Percentiles rank a stretch among this genome's conserved stretches.
Evolutionary conservation across 2,797 vertebrate genomes (phyloP).

Genomic region (Pitangus sulphuratus): DNA sequence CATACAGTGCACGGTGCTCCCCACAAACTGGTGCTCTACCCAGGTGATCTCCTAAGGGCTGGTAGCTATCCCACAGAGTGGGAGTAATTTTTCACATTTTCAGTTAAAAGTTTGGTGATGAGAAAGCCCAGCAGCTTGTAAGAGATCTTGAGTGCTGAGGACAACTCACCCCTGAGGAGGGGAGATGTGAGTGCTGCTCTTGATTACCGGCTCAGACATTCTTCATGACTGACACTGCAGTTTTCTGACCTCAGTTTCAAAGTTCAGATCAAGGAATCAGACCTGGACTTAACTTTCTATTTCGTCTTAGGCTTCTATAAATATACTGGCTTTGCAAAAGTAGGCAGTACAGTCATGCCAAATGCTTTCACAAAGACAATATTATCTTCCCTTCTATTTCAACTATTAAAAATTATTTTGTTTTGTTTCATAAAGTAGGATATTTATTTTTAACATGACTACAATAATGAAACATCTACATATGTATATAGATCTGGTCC

Average conservation of each 20-base stretch:
- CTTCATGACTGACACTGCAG: constrained; percentile 3
- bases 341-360: background rate
- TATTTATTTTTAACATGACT: background rate
- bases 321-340: constrained; percentile 14
- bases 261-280: constrained; percentile 29
- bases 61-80: background rate
- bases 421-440: background rate
- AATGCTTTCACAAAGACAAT: background rate
- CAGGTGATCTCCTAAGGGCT: background rate
- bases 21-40: background rate
- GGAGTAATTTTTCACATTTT: background rate
- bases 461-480: background rate
- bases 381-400: background rate
- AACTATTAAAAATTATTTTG: background rate
- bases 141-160: background rate
- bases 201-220: background rate
- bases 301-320: constrained; percentile 52
- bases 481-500: background rate
- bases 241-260: constrained; percentile 37
- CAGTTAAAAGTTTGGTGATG: background rate
- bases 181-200: background rate
- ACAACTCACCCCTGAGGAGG: background rate
- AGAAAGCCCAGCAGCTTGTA: background rate
- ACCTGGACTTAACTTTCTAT: constrained; percentile 41
- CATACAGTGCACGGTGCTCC: fast-evolving